A percentile compares a stretch with the other conserved stretches of the same genome.
Evolutionary conservation across 1,140 invertebrate genomes (phyloP).

Genomic region (Yoshiicerus persimilis): DNA sequence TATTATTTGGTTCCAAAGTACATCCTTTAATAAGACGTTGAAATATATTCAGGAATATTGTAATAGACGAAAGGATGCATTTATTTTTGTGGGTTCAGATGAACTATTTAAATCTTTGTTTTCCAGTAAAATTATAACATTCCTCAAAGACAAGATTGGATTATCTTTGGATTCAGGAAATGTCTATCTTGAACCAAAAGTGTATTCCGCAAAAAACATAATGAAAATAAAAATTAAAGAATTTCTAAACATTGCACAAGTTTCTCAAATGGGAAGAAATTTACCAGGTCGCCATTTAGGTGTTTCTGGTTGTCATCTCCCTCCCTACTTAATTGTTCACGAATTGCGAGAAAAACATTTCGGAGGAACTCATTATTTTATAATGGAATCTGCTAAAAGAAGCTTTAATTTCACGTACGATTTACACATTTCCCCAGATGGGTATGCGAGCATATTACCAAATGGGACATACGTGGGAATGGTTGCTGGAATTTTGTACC

Average conservation of each 20-base stretch:
- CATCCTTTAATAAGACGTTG: too few species aligned
- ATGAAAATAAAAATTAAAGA: background rate
- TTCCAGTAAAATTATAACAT: background rate
- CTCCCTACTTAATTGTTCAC: background rate
- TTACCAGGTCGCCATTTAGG: background rate
- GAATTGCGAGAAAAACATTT: background rate
- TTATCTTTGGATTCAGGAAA: background rate
- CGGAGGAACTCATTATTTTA: background rate
- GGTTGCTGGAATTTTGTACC: conserved; percentile 46
- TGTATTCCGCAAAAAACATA: background rate
- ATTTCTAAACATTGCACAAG: background rate
- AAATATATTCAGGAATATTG: background rate
- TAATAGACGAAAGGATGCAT: background rate
- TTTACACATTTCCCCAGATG: background rate
- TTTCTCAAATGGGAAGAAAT: background rate
- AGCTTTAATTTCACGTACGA: background rate
- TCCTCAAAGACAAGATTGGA: background rate
- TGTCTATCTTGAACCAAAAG: background rate
- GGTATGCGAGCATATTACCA: background rate
- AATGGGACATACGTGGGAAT: background rate
- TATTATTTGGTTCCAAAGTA: background rate
- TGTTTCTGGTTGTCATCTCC: background rate
- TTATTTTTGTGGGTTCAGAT: background rate
- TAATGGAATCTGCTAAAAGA: background rate
- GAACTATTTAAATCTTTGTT: background rate